Percentiles rank a stretch among this genome's conserved stretches.
Conservation (phyloP, 2,888 invertebrate species). For the Sesia apiformis region DNA sequence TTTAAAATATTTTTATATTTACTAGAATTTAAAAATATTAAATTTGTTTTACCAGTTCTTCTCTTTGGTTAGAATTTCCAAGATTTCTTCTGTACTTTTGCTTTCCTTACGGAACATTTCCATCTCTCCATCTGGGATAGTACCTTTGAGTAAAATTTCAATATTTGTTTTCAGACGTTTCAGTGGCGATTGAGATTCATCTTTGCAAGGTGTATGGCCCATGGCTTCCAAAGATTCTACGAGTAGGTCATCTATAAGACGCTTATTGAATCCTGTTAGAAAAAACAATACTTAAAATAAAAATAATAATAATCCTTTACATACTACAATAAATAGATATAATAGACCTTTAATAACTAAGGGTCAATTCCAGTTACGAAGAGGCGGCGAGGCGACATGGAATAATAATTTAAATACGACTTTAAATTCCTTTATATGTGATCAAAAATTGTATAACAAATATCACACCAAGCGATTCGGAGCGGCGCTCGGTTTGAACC, state of each 20-base stretch:
- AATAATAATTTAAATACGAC: no score
- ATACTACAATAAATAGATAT: no score
- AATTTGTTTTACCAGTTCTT: conserved; percentile 16
- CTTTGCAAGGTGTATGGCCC: conserved; percentile 78
- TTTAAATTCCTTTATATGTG: no score
- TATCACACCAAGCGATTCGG: no score
- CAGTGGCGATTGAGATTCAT: conserved; percentile 70
- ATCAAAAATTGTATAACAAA: no score
- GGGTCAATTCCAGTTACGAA: no score
- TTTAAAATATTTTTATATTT: no score
- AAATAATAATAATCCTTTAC: no score
- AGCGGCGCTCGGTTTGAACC: no score
- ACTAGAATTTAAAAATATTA: no score
- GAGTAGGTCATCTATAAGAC: conserved; percentile 87
- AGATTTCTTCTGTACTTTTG: conserved; percentile 84
- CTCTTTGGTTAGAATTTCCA: conserved; percentile 80
- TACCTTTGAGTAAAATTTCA: conserved; percentile 84
- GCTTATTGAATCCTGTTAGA: conserved; percentile 72
- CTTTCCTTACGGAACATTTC: conserved; percentile 82
- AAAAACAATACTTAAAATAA: background rate
- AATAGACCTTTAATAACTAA: no score
- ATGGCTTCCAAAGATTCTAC: conserved; percentile 85
- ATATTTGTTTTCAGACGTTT: conserved; percentile 83
- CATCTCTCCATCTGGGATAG: conserved; percentile 86
- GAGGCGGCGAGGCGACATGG: no score